Percentiles rank a stretch among this genome's conserved stretches.
phyloP scores from a whole-genome alignment of 2,888 invertebrate species.

The Achlya flavicornis region DNA sequence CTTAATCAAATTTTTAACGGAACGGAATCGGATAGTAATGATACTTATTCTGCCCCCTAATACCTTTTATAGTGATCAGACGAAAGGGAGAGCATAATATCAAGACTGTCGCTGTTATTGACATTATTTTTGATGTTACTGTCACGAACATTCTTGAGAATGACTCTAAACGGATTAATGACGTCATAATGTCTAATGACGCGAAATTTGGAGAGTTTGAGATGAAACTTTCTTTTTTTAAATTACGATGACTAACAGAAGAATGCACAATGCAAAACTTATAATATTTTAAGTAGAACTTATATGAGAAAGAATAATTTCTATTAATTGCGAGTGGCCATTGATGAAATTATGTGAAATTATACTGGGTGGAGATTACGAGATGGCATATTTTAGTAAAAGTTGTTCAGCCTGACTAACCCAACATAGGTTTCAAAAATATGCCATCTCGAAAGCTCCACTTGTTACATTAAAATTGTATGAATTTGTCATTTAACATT shows the following conservation, averaged over 20 bases:
- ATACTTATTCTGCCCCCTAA: conserved; percentile 39
- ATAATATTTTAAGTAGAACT: not conserved
- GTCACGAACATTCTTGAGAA: conserved; percentile 42
- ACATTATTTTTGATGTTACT: conserved; percentile 53
- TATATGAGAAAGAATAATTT: not conserved
- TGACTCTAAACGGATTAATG: conserved; percentile 39
- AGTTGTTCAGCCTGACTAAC: too few species aligned
- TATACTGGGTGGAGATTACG: too few species aligned
- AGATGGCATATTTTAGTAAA: too few species aligned
- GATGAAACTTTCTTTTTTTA: not conserved
- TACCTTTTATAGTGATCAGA: conserved; percentile 44
- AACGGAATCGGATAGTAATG: conserved; percentile 35
- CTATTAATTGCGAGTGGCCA: not conserved
- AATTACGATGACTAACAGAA: not conserved
- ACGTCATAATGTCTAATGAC: conserved; percentile 33
- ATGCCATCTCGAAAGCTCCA: too few species aligned
- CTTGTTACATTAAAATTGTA: too few species aligned
- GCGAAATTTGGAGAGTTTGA: conserved; percentile 21
- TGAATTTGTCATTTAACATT: too few species aligned
- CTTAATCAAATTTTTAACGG: conserved; percentile 18
- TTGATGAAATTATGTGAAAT: too few species aligned
- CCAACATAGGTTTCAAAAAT: too few species aligned
- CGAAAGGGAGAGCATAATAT: conserved; percentile 41
- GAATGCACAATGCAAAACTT: too few species aligned
- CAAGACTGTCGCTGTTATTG: conserved; percentile 45